Evolutionary conservation across 2,888 invertebrate genomes (phyloP).

Genomic region (Drosophila putrida): DNA sequence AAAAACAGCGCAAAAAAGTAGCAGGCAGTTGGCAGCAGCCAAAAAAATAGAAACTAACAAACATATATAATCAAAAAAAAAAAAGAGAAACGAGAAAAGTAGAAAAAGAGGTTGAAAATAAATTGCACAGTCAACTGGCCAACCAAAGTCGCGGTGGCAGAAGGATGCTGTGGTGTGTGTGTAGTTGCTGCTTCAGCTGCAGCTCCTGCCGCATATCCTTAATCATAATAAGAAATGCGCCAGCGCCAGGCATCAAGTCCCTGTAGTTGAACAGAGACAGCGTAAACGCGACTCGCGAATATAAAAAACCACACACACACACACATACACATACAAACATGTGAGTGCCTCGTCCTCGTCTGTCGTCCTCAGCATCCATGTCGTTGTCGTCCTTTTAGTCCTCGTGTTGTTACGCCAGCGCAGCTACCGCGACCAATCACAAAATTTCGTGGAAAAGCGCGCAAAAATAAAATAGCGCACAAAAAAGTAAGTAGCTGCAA

Average conservation of each 20-base stretch:
- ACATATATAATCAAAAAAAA: conserved; percentile 16
- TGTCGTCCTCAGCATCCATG: conserved; percentile 62
- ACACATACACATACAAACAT: conserved; percentile 17
- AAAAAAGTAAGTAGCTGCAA: conserved; percentile 70
- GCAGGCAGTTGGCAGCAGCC: conserved; percentile 60
- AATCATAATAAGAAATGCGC: conserved; percentile 83
- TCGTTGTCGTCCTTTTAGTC: conserved; percentile 61
- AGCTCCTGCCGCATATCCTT: conserved; percentile 66
- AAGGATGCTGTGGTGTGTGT: conserved; percentile 34
- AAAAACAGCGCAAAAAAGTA: conserved; percentile 61
- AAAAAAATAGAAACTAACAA: conserved; percentile 21
- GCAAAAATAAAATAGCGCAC: conserved; percentile 74
- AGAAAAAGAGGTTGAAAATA: conserved; percentile 47
- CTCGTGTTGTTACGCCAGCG: conserved; percentile 60
- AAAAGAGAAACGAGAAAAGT: conserved; percentile 6
- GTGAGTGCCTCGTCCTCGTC: conserved; percentile 42
- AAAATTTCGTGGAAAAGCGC: conserved; percentile 82
- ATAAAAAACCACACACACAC: conserved; percentile 45
- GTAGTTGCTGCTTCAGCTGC: conserved; percentile 44
- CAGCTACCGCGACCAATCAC: conserved; percentile 76
- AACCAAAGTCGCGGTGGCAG: conserved; percentile 53
- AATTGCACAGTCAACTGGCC: conserved; percentile 70
- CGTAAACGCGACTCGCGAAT: conserved; percentile 63
- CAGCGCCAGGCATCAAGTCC: conserved; percentile 55
- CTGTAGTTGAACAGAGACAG: conserved; percentile 78